phyloP scores from a whole-genome alignment of 2,113 vertebrate genomes.

The Tricholaema leucomelas region DNA sequence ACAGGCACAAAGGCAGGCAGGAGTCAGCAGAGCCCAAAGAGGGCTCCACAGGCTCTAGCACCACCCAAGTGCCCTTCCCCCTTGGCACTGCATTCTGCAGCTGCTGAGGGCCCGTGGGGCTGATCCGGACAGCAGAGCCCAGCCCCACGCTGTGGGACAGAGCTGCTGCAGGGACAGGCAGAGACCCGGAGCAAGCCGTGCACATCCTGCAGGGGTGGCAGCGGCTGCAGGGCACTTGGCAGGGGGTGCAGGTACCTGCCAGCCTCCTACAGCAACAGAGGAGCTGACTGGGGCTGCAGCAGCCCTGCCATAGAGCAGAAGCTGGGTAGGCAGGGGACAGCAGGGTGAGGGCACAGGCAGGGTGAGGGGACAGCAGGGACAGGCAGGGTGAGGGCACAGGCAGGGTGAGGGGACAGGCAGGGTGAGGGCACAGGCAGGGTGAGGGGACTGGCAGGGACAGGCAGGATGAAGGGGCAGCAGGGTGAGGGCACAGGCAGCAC shows the following conservation, averaged over 20 bases:
- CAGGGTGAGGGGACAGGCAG: background rate
- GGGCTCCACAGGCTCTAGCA: rapidly evolving
- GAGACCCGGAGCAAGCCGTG: background rate
- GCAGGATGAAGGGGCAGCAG: background rate
- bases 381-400: background rate
- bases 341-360: background rate
- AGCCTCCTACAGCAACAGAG: background rate
- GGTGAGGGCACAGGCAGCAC: background rate
- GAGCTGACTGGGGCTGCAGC: background rate
- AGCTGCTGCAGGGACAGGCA: rapidly evolving
- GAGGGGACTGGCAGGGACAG: background rate
- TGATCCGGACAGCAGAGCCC: background rate
- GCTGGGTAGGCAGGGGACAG: background rate
- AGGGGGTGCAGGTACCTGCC: background rate
- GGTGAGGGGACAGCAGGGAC: background rate
- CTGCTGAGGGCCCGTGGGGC: background rate
- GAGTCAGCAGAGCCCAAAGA: background rate
- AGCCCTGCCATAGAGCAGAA: rapidly evolving
- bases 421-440: background rate
- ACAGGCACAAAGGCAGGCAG: rapidly evolving
- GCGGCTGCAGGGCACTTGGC: rapidly evolving
- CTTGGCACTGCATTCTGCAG: rapidly evolving
- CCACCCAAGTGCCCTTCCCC: background rate
- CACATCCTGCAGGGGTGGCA: rapidly evolving
- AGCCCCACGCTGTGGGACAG: background rate